Evolutionary conservation across 2,797 vertebrate species (phyloP).

Genomic region (Chromis chromis): DNA sequence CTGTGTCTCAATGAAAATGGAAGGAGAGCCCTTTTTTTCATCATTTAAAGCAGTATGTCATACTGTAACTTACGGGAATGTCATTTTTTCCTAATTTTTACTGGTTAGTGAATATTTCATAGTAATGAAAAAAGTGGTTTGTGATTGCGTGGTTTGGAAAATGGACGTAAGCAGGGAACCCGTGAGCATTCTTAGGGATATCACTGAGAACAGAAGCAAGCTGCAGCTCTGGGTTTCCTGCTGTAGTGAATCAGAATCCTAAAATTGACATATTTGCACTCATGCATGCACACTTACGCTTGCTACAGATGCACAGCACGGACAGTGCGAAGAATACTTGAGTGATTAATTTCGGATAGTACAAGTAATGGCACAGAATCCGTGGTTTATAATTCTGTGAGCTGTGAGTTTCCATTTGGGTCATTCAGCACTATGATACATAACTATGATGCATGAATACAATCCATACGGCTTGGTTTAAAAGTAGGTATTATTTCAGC

Average conservation of each 20-base stretch:
- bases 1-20: neutral
- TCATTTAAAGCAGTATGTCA: conserved; percentile 5
- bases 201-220: conserved; percentile 30
- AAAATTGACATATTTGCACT: neutral
- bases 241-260: conserved; percentile 7
- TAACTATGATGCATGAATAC: conserved; percentile 23
- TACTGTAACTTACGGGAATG: conserved; percentile 1
- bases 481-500: conserved; percentile 41
- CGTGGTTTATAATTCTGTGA: conserved; percentile 17
- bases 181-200: conserved; percentile 6
- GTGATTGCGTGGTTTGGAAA: conserved; percentile 38
- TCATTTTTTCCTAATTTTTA: conserved; percentile 6
- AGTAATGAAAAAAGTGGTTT: conserved; percentile 17
- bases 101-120: conserved; percentile 34
- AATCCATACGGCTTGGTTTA: conserved; percentile 16
- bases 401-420: conserved; percentile 18
- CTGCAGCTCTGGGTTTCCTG: neutral
- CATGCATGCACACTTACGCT: neutral
- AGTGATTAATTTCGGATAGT: conserved; percentile 20
- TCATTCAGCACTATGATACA: conserved; percentile 7
- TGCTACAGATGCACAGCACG: neutral
- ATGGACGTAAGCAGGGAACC: conserved; percentile 25
- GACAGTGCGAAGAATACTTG: neutral
- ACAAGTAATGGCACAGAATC: conserved; percentile 2
- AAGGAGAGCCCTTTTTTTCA: neutral